Percentiles rank a stretch among this genome's conserved stretches.
These are phyloP conservation scores for Ctenochaetus hawaiiensis DNA, from an alignment of 2,797 vertebrate species.

Conservation along the genomic window DNA sequence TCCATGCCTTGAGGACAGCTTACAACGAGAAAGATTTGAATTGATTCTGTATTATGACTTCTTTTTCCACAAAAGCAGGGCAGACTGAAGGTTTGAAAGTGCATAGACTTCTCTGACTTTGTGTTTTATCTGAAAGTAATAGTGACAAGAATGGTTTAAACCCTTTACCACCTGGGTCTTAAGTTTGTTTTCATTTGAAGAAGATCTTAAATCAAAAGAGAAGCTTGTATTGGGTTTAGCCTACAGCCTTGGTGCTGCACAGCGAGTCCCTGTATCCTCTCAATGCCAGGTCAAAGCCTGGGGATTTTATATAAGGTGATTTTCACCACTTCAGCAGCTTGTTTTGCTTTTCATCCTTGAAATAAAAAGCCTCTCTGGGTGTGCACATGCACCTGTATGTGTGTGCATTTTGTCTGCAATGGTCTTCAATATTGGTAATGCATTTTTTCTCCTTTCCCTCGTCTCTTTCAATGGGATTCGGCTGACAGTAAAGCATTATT, in stretches of 20 bases:
- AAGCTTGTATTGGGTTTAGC: constrained; percentile 50
- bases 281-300: constrained; percentile 45
- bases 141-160: constrained; percentile 34
- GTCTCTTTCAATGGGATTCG: not conserved
- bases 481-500: constrained; percentile 18
- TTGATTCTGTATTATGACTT: not conserved
- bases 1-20: constrained; percentile 14
- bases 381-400: not conserved
- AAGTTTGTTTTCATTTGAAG: constrained; percentile 29
- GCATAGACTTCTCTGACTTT: not conserved
- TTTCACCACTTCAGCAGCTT: constrained; percentile 53
- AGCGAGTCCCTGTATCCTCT: constrained; percentile 50
- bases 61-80: constrained; percentile 26
- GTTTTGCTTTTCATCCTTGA: constrained; percentile 27
- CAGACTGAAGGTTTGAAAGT: not conserved
- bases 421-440: constrained; percentile 3
- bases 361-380: not conserved
- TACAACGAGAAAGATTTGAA: constrained; percentile 34
- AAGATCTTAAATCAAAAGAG: constrained; percentile 55
- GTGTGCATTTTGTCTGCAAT: constrained; percentile 18
- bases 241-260: constrained; percentile 26
- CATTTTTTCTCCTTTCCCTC: not conserved
- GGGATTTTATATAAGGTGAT: constrained; percentile 42
- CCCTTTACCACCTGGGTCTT: constrained; percentile 12
- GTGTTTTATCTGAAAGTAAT: constrained; percentile 27